A percentile compares a stretch with the other conserved stretches of the same genome.
Conservation (phyloP, 2,888 invertebrate species). For the Eretmocerus hayati region DNA sequence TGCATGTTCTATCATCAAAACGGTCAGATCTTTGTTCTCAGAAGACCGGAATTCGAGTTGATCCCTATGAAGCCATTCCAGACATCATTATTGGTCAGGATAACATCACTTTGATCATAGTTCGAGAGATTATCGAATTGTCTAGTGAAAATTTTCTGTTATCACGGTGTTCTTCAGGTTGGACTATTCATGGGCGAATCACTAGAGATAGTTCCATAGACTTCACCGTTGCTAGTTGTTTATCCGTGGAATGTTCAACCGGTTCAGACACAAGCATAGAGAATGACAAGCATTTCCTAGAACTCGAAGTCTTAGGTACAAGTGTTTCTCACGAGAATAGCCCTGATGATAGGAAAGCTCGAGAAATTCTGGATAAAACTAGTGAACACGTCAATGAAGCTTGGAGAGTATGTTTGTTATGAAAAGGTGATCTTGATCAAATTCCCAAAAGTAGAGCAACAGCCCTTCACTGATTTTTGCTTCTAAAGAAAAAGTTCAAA, state of each 20-base stretch:
- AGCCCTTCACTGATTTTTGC: not conserved
- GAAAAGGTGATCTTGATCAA: not conserved
- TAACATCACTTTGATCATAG: not conserved
- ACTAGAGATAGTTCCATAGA: too few species aligned
- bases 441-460: not conserved
- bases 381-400: not conserved
- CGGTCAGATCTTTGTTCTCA: not conserved
- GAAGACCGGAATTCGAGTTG: not conserved
- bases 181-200: not conserved
- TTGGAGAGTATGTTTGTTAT: slow-evolving; percentile 6
- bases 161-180: not conserved
- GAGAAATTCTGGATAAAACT: slow-evolving; percentile 5
- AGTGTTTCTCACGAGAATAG: not conserved
- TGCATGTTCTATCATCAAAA: not conserved
- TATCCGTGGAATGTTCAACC: not conserved
- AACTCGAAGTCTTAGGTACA: not conserved
- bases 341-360: not conserved
- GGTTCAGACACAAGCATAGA: not conserved
- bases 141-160: not conserved
- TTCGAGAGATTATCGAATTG: not conserved
- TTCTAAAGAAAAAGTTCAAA: not conserved
- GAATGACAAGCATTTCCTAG: not conserved
- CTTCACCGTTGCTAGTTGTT: not conserved
- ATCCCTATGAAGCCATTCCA: not conserved
- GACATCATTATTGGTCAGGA: slow-evolving; percentile 3